Percentiles rank a stretch among this genome's conserved stretches.
Evolutionary conservation across 2,797 vertebrate genomes (phyloP).

Genomic region (Parauchenoglanis ngamensis): DNA sequence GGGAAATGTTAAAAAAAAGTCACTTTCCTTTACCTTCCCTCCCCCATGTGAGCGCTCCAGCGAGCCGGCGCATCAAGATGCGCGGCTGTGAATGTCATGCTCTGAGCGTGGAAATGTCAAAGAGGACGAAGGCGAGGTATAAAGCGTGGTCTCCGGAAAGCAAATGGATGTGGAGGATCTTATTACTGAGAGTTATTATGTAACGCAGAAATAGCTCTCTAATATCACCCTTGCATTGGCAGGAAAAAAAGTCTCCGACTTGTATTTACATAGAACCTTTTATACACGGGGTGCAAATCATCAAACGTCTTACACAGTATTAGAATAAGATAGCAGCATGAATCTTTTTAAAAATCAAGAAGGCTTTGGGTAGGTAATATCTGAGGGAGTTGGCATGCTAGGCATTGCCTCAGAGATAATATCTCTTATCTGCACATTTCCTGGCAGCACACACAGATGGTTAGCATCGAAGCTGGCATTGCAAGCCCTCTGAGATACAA

Average conservation of each 20-base stretch:
- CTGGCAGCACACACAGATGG: slow-evolving; percentile 22
- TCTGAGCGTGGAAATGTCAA: slow-evolving; percentile 48
- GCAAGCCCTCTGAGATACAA: slow-evolving; percentile 29
- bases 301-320: not conserved
- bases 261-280: not conserved
- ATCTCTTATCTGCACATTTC: slow-evolving; percentile 18
- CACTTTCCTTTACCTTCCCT: slow-evolving; percentile 22
- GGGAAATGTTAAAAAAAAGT: slow-evolving; percentile 52
- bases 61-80: slow-evolving; percentile 37
- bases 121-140: slow-evolving; percentile 27
- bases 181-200: slow-evolving; percentile 29
- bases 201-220: slow-evolving; percentile 26
- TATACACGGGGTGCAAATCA: not conserved
- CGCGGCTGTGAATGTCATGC: slow-evolving; percentile 44
- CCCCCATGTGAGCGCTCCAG: not conserved
- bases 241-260: not conserved
- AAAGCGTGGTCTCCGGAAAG: slow-evolving; percentile 11
- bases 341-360: not conserved
- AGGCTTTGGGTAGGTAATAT: not conserved
- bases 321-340: not conserved
- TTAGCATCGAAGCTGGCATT: slow-evolving; percentile 34
- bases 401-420: slow-evolving; percentile 10
- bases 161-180: slow-evolving; percentile 34
- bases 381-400: not conserved
- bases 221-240: not conserved